These are phyloP conservation scores for Drosophila quinaria DNA, from an alignment of 2,888 invertebrate genomes.

Conservation along the genomic window DNA sequence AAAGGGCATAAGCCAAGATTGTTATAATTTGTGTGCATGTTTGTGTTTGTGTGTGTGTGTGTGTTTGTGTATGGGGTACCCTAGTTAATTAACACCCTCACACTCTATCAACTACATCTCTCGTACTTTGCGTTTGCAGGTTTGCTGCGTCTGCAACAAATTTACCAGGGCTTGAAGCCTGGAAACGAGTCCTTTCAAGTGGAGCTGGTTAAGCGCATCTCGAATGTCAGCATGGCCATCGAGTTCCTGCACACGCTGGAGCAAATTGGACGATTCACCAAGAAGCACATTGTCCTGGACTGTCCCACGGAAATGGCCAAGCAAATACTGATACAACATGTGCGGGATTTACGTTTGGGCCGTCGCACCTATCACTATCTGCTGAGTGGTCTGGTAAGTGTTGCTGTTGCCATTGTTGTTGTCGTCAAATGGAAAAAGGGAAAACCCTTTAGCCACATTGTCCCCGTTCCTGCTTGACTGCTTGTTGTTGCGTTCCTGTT, in stretches of 20 bases:
- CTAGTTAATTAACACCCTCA: constrained; percentile 27
- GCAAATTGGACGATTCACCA: constrained; percentile 93
- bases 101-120: constrained; percentile 1
- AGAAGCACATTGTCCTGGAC: constrained; percentile 95
- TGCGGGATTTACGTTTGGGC: constrained; percentile 94
- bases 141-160: constrained; percentile 94
- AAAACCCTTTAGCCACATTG: constrained; percentile 11
- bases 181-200: constrained; percentile 94
- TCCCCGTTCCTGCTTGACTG: background rate
- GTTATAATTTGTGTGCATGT: constrained; percentile 23
- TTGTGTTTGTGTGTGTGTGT: background rate
- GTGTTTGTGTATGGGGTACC: background rate
- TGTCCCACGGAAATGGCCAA: constrained; percentile 96
- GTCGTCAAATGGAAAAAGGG: background rate
- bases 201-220: constrained; percentile 94
- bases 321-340: constrained; percentile 95
- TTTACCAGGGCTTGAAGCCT: constrained; percentile 95
- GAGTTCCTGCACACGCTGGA: constrained; percentile 94
- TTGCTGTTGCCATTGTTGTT: constrained; percentile 54
- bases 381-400: constrained; percentile 94
- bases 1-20: constrained; percentile 12
- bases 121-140: constrained; percentile 87
- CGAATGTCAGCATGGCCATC: constrained; percentile 94
- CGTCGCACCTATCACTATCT: constrained; percentile 96
- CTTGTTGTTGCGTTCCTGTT: background rate